A percentile compares a stretch with the other conserved stretches of the same genome.
These are phyloP conservation scores for Drosophila atroscutellata DNA, from an alignment of 2,888 invertebrate species.

Conservation along the genomic window DNA sequence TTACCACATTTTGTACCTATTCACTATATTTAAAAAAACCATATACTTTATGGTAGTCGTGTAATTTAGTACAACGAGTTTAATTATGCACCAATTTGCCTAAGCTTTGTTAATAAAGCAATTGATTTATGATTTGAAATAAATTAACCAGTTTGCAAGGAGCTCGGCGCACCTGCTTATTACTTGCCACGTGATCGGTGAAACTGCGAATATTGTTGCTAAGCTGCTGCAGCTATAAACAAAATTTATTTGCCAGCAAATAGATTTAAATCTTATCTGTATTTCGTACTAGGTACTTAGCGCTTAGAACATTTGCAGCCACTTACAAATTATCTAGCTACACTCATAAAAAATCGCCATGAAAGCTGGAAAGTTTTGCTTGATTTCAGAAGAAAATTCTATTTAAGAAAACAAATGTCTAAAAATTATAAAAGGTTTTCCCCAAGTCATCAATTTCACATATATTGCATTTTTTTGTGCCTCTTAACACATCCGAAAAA, in stretches of 20 bases:
- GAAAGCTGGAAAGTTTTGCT: not conserved
- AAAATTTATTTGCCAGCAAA: not conserved
- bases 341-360: not conserved
- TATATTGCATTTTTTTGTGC: not conserved
- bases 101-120: conserved; percentile 25
- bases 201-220: not conserved
- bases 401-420: not conserved
- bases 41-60: not conserved
- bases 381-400: not conserved
- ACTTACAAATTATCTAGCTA: not conserved
- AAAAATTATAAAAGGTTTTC: not conserved
- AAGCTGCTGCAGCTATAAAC: not conserved
- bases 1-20: not conserved
- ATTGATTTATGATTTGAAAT: conserved; percentile 34
- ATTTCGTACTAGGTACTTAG: not conserved
- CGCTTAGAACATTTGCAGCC: not conserved
- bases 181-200: conserved; percentile 6
- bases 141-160: conserved; percentile 25
- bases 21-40: not conserved
- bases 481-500: not conserved
- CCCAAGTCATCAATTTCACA: not conserved
- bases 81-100: conserved; percentile 23
- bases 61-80: not conserved
- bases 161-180: conserved; percentile 6
- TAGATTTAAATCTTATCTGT: conserved; percentile 1